Evolutionary conservation across 2,797 vertebrate species (phyloP).

Genomic region (Glyptemys insculpta): DNA sequence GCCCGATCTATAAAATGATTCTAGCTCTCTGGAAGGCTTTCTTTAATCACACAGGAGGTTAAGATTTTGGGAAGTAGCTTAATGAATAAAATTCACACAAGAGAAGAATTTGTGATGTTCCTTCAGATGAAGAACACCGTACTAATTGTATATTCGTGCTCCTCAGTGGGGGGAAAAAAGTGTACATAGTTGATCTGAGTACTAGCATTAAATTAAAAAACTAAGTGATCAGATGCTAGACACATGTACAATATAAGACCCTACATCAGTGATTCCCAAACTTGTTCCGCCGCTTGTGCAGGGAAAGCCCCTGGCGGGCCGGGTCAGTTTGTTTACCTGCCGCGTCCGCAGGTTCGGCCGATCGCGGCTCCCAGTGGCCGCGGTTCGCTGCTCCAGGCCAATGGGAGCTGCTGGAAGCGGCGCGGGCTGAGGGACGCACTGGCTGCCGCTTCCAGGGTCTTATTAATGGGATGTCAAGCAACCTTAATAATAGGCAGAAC

Average conservation of each 20-base stretch:
- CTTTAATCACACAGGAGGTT: constrained; percentile 25
- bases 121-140: constrained; percentile 16
- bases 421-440: no score
- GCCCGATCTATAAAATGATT: constrained; percentile 38
- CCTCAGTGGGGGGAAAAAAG: background rate
- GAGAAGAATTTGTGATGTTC: constrained; percentile 26
- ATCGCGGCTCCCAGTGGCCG: no score
- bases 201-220: background rate
- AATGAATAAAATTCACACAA: constrained; percentile 41
- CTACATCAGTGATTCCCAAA: background rate
- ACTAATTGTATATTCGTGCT: background rate
- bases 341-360: no score
- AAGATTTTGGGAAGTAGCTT: constrained; percentile 21
- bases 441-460: background rate
- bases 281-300: no score
- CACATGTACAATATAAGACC: background rate
- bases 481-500: background rate
- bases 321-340: no score
- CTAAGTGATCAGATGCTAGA: background rate
- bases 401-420: no score
- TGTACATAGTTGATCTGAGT: background rate
- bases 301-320: no score
- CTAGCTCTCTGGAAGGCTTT: constrained; percentile 53
- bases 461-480: background rate
- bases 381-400: no score